Evolutionary conservation across 1,140 invertebrate species (phyloP), one percentile per base, ranked within the genome.

Genomic region (Papilio machaon): DNA sequence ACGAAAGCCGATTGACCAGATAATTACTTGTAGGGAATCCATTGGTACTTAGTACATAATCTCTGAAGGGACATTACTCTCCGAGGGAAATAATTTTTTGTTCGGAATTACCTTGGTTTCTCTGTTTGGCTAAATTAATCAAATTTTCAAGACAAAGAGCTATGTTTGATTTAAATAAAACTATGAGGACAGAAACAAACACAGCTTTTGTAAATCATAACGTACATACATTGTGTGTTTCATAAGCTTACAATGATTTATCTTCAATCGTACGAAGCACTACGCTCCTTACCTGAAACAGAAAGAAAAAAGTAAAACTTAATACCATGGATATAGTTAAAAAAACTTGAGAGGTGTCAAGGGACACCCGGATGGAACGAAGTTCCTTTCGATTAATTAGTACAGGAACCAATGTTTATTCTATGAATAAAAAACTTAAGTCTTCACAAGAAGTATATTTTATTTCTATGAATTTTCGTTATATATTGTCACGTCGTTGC

Each of bases 1-100:
- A 70, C 13, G 64, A 70, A 70, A 70, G 64, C 64, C 64, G 64
- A 70, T 67, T 67, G 64, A 67, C 64, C 35, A 30, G 64, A 67
- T 70, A 70, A 70, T 70, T 70, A 70, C 64, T 38, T 35, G 23
- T 64, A 64, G 60, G 60, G 19, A 30, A 23, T 64, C 58, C 58
- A 9, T 23, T 30, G 60, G 60, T 23, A 13, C 64, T 35, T 70
- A 70, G 30, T 13, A 70, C 64, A 13, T 70, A 35, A 70, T 70
- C 64, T 70, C 30, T 3, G 64, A 35, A 67, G 64, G 30, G 11
- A 38, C 11, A 30, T 67, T 67, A 30, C 11, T 67, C 64, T 67
- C 11, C 30, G 11, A 2, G 7, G 30, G 1, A 38, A 67, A 67
- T 23, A 35, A 6, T 38, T 64, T 64, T 67, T 67, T 67, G 23